phyloP scores from a whole-genome alignment of 2,113 vertebrate genomes.

The Podarcis muralis region DNA sequence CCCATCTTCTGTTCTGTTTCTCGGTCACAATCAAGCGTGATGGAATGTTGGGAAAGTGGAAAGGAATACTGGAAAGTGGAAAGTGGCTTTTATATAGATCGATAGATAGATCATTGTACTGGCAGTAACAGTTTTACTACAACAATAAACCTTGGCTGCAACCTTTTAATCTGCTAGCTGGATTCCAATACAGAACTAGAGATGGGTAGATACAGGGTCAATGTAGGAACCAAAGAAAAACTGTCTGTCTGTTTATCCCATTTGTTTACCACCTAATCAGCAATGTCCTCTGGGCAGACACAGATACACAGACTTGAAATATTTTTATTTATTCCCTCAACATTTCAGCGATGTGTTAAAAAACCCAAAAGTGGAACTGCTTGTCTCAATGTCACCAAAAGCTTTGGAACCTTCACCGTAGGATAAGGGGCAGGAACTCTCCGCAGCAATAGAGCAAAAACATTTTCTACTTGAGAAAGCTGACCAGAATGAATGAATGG shows the following conservation, averaged over 20 bases:
- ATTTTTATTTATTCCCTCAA: not conserved
- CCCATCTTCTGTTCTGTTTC: not conserved
- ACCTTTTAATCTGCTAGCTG: slow-evolving; percentile 40
- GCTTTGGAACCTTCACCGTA: not conserved
- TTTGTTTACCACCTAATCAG: not conserved
- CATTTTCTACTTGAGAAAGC: slow-evolving; percentile 12
- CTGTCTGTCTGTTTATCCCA: not conserved
- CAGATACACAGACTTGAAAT: slow-evolving; percentile 21
- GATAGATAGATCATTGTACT: not conserved
- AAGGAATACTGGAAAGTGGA: not conserved
- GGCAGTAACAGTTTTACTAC: not conserved
- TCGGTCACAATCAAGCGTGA: not conserved
- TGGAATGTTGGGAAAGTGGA: not conserved
- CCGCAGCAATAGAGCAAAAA: slow-evolving; percentile 8
- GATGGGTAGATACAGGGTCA: slow-evolving; percentile 17
- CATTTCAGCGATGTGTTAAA: slow-evolving; percentile 20
- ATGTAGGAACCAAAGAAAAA: slow-evolving; percentile 3
- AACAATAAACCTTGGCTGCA: slow-evolving; percentile 36
- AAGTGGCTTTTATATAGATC: not conserved
- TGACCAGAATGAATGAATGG: not conserved
- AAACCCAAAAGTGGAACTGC: slow-evolving; percentile 17
- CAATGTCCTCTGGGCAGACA: not conserved
- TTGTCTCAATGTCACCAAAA: slow-evolving; percentile 38
- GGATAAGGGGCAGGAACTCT: slow-evolving; percentile 14
- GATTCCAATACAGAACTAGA: slow-evolving; percentile 33